Conservation (phyloP, 2,113 vertebrate genomes). For the Siniperca chuatsi region DNA sequence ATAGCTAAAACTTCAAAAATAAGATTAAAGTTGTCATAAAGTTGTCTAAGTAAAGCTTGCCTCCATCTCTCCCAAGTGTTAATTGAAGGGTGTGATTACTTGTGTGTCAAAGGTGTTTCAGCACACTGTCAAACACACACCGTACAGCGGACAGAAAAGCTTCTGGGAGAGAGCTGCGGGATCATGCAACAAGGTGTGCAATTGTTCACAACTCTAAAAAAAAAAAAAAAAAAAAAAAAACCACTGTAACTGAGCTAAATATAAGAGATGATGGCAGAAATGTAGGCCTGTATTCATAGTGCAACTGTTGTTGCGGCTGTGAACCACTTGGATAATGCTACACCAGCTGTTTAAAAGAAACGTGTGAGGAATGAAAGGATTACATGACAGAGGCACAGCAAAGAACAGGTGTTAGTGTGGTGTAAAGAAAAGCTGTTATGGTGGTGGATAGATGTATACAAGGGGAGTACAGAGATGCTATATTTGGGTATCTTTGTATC, state of each 20-base stretch:
- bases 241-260: conserved; percentile 40
- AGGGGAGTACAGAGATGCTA: not conserved
- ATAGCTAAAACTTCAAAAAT: not conserved
- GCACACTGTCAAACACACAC: conserved; percentile 26
- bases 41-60: not conserved
- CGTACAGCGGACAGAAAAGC: conserved; percentile 5
- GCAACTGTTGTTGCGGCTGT: conserved; percentile 8
- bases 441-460: not conserved
- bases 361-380: conserved; percentile 20
- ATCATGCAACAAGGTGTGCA: conserved; percentile 49
- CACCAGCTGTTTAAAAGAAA: conserved; percentile 5
- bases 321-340: conserved; percentile 2
- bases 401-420: conserved; percentile 12
- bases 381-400: conserved; percentile 19
- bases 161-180: conserved; percentile 10
- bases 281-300: conserved; percentile 10
- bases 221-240: not conserved
- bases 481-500: not conserved
- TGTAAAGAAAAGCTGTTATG: not conserved
- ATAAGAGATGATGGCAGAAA: conserved; percentile 23
- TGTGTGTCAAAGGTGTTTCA: conserved; percentile 30
- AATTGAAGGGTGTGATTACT: conserved; percentile 34
- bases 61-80: conserved; percentile 22
- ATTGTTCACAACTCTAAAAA: conserved; percentile 21
- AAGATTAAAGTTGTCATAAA: not conserved